Evolutionary conservation across 2,113 vertebrate species (phyloP).

Genomic region (Pomatorhinus ruficollis): DNA sequence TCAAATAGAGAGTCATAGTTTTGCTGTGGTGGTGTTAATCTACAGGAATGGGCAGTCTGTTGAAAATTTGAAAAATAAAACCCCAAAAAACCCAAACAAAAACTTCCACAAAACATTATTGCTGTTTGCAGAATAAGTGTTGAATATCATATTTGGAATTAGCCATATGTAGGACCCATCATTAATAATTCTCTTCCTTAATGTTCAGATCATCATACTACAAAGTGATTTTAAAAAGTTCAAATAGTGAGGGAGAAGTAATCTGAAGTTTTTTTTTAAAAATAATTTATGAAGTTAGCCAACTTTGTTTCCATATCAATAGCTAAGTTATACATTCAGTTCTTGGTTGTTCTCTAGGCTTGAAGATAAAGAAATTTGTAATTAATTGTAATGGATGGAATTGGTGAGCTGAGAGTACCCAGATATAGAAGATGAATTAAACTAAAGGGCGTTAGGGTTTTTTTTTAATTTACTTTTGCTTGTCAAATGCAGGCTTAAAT

Average conservation of each 20-base stretch:
- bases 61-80: neutral
- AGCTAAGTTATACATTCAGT: neutral
- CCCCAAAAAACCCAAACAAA: neutral
- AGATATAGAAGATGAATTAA: neutral
- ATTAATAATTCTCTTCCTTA: neutral
- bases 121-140: neutral
- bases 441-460: fast-evolving
- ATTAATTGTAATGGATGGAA: neutral
- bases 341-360: neutral
- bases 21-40: neutral
- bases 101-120: neutral
- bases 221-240: neutral
- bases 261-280: neutral
- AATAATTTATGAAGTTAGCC: neutral
- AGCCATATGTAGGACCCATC: neutral
- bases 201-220: neutral
- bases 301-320: neutral
- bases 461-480: neutral
- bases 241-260: neutral
- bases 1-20: neutral
- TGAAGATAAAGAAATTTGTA: neutral
- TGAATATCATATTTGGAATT: neutral
- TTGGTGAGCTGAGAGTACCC: neutral
- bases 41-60: neutral
- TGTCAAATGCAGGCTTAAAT: neutral